phyloP scores from a whole-genome alignment of 2,113 vertebrate species.

The Anas platyrhynchos region DNA sequence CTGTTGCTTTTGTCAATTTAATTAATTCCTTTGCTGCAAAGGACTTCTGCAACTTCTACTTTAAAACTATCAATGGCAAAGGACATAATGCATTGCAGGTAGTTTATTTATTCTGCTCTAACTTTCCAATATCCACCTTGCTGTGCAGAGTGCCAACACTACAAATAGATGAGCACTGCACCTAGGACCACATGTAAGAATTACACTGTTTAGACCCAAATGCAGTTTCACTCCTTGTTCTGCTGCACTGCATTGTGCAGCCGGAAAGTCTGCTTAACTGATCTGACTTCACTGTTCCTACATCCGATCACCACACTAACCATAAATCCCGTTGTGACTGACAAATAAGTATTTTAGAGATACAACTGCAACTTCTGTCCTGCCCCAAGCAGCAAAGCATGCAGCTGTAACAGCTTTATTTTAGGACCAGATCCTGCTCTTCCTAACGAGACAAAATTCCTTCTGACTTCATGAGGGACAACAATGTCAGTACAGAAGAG shows the following conservation, averaged over 20 bases:
- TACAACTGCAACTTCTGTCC: neutral
- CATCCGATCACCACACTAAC: neutral
- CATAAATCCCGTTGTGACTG: neutral
- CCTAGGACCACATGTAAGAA: neutral
- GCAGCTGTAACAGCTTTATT: neutral
- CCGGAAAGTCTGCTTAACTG: neutral
- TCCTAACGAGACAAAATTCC: neutral
- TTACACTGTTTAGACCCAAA: neutral
- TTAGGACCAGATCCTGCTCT: neutral
- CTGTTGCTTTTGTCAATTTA: conserved; percentile 11
- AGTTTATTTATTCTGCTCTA: neutral
- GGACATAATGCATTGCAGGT: neutral
- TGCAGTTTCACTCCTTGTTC: neutral
- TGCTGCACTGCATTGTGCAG: neutral
- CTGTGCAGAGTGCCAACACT: neutral
- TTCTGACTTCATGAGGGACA: neutral
- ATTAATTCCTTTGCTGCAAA: neutral
- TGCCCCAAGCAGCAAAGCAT: neutral
- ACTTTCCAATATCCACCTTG: neutral
- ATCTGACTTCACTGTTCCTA: neutral
- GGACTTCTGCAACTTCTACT: neutral
- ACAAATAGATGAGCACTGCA: neutral
- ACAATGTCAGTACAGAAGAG: neutral
- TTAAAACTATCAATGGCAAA: neutral
- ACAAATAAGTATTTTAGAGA: neutral